Evolutionary conservation across 2,113 vertebrate species (phyloP).

Genomic region (Hippolais icterina): DNA sequence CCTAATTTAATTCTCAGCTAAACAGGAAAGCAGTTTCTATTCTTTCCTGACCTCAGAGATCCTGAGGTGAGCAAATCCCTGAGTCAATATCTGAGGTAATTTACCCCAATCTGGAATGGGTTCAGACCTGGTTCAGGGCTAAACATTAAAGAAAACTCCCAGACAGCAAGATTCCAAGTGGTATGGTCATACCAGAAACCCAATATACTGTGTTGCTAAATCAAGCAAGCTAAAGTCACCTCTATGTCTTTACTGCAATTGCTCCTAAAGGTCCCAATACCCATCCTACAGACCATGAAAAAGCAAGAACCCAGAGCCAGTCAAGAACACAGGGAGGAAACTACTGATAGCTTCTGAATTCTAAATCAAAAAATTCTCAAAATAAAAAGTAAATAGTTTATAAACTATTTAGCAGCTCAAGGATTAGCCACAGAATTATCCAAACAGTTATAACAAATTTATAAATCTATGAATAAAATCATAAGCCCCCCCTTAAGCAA

Average conservation of each 20-base stretch:
- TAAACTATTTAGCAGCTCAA: neutral
- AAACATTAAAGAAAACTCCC: neutral
- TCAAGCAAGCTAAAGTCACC: neutral
- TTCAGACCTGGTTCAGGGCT: neutral
- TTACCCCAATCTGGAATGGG: rapidly evolving
- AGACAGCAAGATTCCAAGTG: neutral
- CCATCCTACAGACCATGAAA: neutral
- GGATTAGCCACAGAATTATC: neutral
- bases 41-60: neutral
- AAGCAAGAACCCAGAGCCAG: neutral
- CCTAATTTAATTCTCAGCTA: neutral
- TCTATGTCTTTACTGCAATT: neutral
- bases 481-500: neutral
- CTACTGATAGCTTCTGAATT: neutral
- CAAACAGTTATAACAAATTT: neutral
- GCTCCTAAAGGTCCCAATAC: neutral
- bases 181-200: neutral
- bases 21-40: neutral
- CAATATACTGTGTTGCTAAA: neutral
- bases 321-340: neutral
- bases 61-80: neutral
- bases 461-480: neutral
- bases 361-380: neutral
- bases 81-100: neutral
- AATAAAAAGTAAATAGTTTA: neutral